A percentile compares a stretch with the other conserved stretches of the same genome.
Evolutionary conservation across 2,113 vertebrate genomes (phyloP).

Genomic region (Notarius lentiginosus): DNA sequence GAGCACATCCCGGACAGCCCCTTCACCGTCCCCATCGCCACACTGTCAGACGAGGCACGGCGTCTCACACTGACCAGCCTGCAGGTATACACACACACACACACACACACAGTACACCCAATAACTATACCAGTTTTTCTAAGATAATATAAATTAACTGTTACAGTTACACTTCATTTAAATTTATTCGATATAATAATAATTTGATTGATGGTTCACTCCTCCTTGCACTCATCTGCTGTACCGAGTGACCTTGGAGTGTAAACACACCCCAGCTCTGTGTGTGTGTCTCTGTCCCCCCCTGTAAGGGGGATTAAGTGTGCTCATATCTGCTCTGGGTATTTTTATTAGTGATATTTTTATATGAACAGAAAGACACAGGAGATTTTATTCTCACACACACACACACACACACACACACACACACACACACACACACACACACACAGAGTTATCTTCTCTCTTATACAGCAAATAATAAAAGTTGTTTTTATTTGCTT

Average conservation of each 20-base stretch:
- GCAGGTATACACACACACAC: constrained; percentile 73
- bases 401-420: constrained; percentile 1
- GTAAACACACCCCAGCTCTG: background rate
- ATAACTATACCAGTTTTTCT: no score
- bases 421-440: constrained; percentile 6
- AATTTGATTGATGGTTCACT: background rate
- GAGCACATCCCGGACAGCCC: constrained; percentile 97
- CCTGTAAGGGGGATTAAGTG: constrained; percentile 44
- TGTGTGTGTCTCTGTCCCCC: constrained; percentile 2
- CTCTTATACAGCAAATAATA: background rate
- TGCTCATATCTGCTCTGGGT: constrained; percentile 10
- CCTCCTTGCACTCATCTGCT: background rate
- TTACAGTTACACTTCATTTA: background rate
- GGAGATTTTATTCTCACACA: background rate
- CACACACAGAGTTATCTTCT: background rate
- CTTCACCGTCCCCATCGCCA: constrained; percentile 92
- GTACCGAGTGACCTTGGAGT: background rate
- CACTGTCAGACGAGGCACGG: constrained; percentile 88
- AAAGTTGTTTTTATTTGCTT: background rate
- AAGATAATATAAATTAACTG: no score
- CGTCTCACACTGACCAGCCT: constrained; percentile 92
- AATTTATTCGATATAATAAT: background rate
- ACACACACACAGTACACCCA: constrained; percentile 1
- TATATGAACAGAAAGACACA: background rate
- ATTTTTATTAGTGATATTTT: background rate